A percentile compares a stretch with the other conserved stretches of the same genome.
phyloP scores from a whole-genome alignment of 2,797 vertebrate genomes.

The Mus spretus region DNA sequence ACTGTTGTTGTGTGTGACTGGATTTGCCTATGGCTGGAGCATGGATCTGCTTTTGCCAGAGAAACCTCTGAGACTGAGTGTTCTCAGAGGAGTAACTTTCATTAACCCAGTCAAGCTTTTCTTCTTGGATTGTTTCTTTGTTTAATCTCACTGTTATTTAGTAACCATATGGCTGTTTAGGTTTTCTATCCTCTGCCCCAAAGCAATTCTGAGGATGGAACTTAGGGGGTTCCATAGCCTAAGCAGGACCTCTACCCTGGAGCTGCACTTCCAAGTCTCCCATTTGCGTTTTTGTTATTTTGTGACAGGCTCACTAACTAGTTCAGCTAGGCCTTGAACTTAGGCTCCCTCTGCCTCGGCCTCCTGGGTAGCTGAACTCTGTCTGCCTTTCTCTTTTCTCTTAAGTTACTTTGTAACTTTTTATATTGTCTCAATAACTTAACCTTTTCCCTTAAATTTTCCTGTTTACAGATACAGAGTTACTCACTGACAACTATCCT shows the following conservation, averaged over 20 bases:
- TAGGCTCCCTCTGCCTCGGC: background rate
- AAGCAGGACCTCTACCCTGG: background rate
- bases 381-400: background rate
- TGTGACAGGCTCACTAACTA: background rate
- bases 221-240: background rate
- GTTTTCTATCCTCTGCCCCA: background rate
- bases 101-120: background rate
- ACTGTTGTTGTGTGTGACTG: background rate
- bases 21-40: background rate
- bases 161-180: background rate
- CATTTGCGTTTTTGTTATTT: background rate
- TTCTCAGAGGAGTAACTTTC: background rate
- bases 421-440: constrained; percentile 7
- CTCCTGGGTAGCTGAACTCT: background rate
- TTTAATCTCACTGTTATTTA: background rate
- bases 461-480: constrained; percentile 1
- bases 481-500: background rate
- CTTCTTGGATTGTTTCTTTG: background rate
- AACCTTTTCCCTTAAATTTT: background rate
- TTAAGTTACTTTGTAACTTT: constrained; percentile 41
- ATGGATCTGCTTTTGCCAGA: background rate
- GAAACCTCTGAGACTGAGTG: background rate
- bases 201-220: background rate
- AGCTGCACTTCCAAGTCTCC: background rate
- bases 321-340: background rate